Evolutionary conservation across 2,888 invertebrate genomes (phyloP).

Genomic region (Phragmatobia fuliginosa): DNA sequence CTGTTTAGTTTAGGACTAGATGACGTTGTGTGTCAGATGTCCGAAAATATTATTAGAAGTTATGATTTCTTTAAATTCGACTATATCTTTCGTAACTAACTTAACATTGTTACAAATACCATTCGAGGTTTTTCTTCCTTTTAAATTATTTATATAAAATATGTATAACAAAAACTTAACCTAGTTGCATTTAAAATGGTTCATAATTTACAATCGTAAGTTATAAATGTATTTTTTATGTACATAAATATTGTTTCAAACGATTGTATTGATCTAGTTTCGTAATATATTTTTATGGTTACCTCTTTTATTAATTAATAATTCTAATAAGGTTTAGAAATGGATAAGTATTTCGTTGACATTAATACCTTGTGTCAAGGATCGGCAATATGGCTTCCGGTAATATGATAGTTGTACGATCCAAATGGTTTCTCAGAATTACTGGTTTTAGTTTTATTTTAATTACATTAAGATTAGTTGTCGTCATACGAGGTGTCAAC

Average conservation of each 20-base stretch:
- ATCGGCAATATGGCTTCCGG: slow-evolving; percentile 34
- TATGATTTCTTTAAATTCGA: background rate
- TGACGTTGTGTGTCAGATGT: too few species aligned
- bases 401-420: slow-evolving; percentile 33
- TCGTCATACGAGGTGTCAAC: background rate
- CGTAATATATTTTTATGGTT: slow-evolving; percentile 37
- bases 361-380: slow-evolving; percentile 33
- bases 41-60: too few species aligned
- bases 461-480: background rate
- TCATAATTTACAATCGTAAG: slow-evolving; percentile 2
- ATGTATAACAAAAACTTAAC: background rate
- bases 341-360: slow-evolving; percentile 22
- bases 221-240: slow-evolving; percentile 14
- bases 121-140: background rate
- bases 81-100: background rate
- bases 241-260: slow-evolving; percentile 25
- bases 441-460: slow-evolving; percentile 4
- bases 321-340: slow-evolving; percentile 12
- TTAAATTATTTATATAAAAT: slow-evolving; percentile 2
- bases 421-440: slow-evolving; percentile 23
- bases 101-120: slow-evolving; percentile 6
- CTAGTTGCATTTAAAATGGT: slow-evolving; percentile 17
- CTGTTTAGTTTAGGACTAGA: too few species aligned
- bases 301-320: slow-evolving; percentile 45
- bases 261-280: slow-evolving; percentile 47